Evolutionary conservation across 2,113 vertebrate genomes (phyloP), one percentile per base, ranked within the genome.

Genomic region (Callaeas wilsoni): DNA sequence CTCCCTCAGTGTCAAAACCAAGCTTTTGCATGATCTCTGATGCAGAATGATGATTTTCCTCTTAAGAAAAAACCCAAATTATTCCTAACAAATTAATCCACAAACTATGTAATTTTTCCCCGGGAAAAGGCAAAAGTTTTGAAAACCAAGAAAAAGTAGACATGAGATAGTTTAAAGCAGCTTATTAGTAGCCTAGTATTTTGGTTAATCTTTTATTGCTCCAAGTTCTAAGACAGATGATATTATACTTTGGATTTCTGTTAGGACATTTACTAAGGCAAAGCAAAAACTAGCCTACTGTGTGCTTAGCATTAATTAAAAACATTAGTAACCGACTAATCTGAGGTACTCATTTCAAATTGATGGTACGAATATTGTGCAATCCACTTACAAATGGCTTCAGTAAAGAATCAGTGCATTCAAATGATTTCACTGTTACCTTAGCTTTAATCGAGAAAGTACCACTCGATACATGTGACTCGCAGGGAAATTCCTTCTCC

Each of bases 381-480:
- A 82, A 91, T 26, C 12, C 29, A 62, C 19, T 87, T 39, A 80
- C 4, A 88, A 69, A 78, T 26, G 6, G 39, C 15, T 52, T 35
- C 32, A 76, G 16, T 25, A 94, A 37, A 8, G 13, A 29, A 37
- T 27, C 12, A 59, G 27, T 9, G 12, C 16, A 62, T 35, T 35
- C 7, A 37, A 25, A 35, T 44, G 3, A 47, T 39, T 39, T 26
- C 42, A 73, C 21, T 26, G 21, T 70, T 98, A 99, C 99, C 99
- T 99, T 84, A 96, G 92, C 94, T 98, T 98, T 29, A 98, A 96
- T 5, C 99, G 98, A 20, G 98, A 97, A 42, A 99, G 97, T 33
- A 99, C 98, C 84, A 98, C 99, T 7, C 99, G 97, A 96, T 99
- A 99, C 13, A 99, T 98, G 91, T 98, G 97, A 95, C 98, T 99